Evolutionary conservation across 2,888 invertebrate genomes (phyloP), one percentile per base, ranked within the genome.

Genomic region (Cheilosia soror): DNA sequence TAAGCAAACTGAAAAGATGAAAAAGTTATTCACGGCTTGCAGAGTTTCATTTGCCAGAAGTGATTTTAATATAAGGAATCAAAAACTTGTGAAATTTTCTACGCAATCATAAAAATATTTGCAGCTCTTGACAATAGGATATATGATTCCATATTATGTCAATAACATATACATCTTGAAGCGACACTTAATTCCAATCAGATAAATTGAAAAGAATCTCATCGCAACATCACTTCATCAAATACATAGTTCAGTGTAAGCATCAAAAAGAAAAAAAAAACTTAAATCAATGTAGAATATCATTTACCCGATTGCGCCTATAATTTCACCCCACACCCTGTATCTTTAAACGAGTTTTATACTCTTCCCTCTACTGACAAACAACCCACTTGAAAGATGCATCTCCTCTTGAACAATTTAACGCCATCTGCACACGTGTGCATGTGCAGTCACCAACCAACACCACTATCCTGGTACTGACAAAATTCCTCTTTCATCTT

Each of bases 401-500:
- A 72, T 65, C 65, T 65, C 51, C 72, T 79, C 57, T 78, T 78
- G 47, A 79, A 79, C 49, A 72, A 58, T 37, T 66, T 60, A 9
- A 58, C 49, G 13, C 57, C 27, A 44, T 63, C 47, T 31, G 57
- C 62, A 63, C 62, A 81, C 57, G 62, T n/a, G 44, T 15, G 37
- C 44, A 4, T 72, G 40, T 68, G 31, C 53, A 62, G 11, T 44
- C 44, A 75, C 65, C 11, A 58, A 75, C 65, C 11, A 58, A 25
- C 58, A 69, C 6, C 42, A 53, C 51, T 47, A 33, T 15, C 7
- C 25, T 60, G 27, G 51, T 62, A 20, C 15, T 37, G 25, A 37
- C 15, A 5, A 58, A 58, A 15, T n/a, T 13, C 55, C 62, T 49
- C 33, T 72, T 73, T 78, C 73, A 68, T 83, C 78, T 29, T 68